These are phyloP conservation scores for Agrilus biguttatus DNA, from an alignment of 2,888 invertebrate species.

Conservation along the genomic window DNA sequence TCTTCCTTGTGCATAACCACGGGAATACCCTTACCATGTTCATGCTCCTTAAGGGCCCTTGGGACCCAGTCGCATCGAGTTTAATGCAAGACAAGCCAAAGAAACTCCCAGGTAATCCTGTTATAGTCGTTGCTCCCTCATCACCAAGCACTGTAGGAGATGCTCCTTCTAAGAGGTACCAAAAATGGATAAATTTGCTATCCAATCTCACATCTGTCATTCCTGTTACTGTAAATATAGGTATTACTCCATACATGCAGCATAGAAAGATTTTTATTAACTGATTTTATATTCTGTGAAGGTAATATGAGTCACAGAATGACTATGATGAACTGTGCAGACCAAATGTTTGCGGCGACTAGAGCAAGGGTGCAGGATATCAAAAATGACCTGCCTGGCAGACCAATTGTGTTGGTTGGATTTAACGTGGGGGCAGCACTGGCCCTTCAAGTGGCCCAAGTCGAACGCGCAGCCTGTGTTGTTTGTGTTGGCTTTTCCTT, in stretches of 20 bases:
- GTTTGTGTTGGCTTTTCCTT: slow-evolving; percentile 68
- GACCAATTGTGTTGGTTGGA: slow-evolving; percentile 62
- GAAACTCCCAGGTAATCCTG: slow-evolving; percentile 54
- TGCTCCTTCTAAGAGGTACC: slow-evolving; percentile 38
- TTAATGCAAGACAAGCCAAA: slow-evolving; percentile 48
- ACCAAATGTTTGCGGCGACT: slow-evolving; percentile 49
- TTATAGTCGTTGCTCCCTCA: slow-evolving; percentile 48
- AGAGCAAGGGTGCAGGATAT: slow-evolving; percentile 58
- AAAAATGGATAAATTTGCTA: slow-evolving; percentile 56
- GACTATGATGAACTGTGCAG: slow-evolving; percentile 40
- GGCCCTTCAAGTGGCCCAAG: slow-evolving; percentile 58
- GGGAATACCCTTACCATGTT: slow-evolving; percentile 87
- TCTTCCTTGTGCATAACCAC: slow-evolving; percentile 95
- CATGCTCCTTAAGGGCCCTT: slow-evolving; percentile 50
- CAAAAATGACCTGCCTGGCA: slow-evolving; percentile 47
- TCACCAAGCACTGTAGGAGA: slow-evolving; percentile 32
- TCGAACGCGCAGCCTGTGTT: slow-evolving; percentile 57
- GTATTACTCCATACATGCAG: slow-evolving; percentile 14
- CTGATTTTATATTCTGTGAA: not conserved
- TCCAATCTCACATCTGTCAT: slow-evolving; percentile 54
- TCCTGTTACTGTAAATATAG: slow-evolving; percentile 41
- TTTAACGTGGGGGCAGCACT: slow-evolving; percentile 63
- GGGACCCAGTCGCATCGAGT: slow-evolving; percentile 55
- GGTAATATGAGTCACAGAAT: slow-evolving; percentile 18
- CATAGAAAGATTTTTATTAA: not conserved